phyloP scores from a whole-genome alignment of 1,140 invertebrate genomes.

The Ceratitis capitata region DNA sequence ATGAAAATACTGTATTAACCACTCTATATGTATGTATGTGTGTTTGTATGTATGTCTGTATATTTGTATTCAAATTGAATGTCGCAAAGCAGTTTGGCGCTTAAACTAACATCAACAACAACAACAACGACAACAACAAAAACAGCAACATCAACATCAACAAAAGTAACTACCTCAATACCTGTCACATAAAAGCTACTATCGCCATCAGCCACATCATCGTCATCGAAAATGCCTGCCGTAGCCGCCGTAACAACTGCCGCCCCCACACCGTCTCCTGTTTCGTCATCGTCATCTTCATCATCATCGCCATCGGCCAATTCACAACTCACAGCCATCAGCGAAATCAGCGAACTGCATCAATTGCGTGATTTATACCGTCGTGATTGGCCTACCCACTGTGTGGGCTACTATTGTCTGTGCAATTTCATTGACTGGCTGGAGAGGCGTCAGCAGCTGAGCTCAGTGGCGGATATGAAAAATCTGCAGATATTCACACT shows the following conservation, averaged over 20 bases:
- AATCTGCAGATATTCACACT: conserved; percentile 39
- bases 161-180: neutral
- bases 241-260: neutral
- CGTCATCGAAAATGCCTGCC: neutral
- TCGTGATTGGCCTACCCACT: conserved; percentile 43
- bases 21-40: too few relatives aligned
- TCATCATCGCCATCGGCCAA: neutral
- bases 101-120: neutral
- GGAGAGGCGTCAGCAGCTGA: neutral
- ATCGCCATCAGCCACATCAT: neutral
- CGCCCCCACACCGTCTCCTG: neutral
- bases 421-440: conserved; percentile 44
- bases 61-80: neutral
- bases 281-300: too few relatives aligned
- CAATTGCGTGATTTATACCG: conserved; percentile 41
- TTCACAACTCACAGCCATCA: conserved; percentile 27
- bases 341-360: conserved; percentile 5
- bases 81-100: neutral
- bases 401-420: conserved; percentile 44
- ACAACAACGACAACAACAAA: neutral
- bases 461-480: conserved; percentile 19
- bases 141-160: neutral
- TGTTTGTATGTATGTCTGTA: neutral
- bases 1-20: neutral
- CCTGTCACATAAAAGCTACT: neutral